These are phyloP conservation scores for Triplophysa yarkandensis DNA, from an alignment of 2,797 vertebrate species.

Conservation along the genomic window DNA sequence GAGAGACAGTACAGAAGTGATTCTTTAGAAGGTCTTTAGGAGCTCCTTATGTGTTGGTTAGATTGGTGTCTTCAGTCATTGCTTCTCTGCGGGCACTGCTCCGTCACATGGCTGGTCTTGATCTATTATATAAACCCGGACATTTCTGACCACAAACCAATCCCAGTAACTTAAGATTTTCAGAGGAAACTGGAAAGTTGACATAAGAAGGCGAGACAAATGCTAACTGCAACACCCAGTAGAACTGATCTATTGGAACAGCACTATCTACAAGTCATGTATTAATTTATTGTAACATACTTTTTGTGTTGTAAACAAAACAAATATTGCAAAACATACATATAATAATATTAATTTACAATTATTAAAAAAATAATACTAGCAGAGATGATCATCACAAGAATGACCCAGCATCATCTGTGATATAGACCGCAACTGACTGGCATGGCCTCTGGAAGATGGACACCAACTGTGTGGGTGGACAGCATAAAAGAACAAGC, in stretches of 20 bases:
- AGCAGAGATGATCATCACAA: not conserved
- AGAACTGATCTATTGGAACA: too few relatives aligned
- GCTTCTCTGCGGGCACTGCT: slow-evolving; percentile 61
- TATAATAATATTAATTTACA: too few relatives aligned
- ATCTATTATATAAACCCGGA: slow-evolving; percentile 75
- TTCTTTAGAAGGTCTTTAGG: slow-evolving; percentile 43
- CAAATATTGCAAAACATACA: too few relatives aligned
- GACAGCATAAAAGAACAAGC: slow-evolving; percentile 38
- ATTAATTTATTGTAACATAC: too few relatives aligned
- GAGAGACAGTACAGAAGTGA: not conserved
- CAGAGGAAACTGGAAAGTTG: slow-evolving; percentile 64
- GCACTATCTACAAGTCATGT: too few relatives aligned
- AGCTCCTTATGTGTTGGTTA: slow-evolving; percentile 63
- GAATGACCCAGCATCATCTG: not conserved
- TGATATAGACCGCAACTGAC: not conserved
- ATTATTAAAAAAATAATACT: too few relatives aligned
- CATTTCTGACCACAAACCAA: slow-evolving; percentile 69
- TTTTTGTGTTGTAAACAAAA: too few relatives aligned
- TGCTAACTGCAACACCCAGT: slow-evolving; percentile 58
- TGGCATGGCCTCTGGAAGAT: slow-evolving; percentile 58
- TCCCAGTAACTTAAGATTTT: slow-evolving; percentile 70
- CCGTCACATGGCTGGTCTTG: slow-evolving; percentile 71
- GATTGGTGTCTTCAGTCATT: slow-evolving; percentile 73
- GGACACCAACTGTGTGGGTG: slow-evolving; percentile 53
- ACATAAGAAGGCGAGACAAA: slow-evolving; percentile 67